Percentiles rank a stretch among this genome's conserved stretches.
Conservation (phyloP, 1,140 invertebrate species). For the Stegodyphus dumicola region DNA sequence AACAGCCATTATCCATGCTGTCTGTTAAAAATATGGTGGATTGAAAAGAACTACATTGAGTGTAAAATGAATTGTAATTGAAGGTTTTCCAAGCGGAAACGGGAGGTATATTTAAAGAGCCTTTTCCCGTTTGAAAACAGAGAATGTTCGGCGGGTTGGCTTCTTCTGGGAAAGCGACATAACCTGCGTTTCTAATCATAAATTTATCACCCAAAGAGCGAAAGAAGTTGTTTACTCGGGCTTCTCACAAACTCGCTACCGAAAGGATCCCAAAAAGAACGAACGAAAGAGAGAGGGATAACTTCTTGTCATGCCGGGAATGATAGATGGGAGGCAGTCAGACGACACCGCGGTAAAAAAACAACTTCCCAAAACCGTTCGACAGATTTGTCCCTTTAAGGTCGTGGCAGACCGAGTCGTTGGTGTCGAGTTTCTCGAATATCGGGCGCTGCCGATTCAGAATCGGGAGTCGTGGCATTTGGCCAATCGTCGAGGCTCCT, state of each 20-base stretch:
- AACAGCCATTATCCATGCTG: no score
- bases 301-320: constrained; percentile 22
- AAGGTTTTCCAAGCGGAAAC: not conserved
- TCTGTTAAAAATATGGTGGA: no score
- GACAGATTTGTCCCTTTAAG: constrained; percentile 55
- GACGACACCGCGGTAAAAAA: constrained; percentile 47
- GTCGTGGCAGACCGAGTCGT: constrained; percentile 16
- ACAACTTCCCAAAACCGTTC: constrained; percentile 30
- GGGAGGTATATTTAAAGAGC: not conserved
- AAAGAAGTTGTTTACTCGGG: constrained; percentile 38
- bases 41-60: no score
- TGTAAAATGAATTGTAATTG: no score
- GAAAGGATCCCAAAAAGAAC: constrained; percentile 5
- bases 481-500: constrained; percentile 30
- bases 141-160: no score
- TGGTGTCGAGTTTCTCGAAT: constrained; percentile 44
- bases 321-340: constrained; percentile 51
- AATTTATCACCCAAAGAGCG: constrained; percentile 28
- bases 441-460: constrained; percentile 45
- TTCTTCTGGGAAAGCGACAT: not conserved
- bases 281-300: constrained; percentile 18
- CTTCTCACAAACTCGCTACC: not conserved
- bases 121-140: not conserved
- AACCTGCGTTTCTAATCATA: constrained; percentile 29
- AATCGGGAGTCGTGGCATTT: constrained; percentile 40